Conservation (phyloP, 2,113 vertebrate species). For the Mastomys coucha region DNA sequence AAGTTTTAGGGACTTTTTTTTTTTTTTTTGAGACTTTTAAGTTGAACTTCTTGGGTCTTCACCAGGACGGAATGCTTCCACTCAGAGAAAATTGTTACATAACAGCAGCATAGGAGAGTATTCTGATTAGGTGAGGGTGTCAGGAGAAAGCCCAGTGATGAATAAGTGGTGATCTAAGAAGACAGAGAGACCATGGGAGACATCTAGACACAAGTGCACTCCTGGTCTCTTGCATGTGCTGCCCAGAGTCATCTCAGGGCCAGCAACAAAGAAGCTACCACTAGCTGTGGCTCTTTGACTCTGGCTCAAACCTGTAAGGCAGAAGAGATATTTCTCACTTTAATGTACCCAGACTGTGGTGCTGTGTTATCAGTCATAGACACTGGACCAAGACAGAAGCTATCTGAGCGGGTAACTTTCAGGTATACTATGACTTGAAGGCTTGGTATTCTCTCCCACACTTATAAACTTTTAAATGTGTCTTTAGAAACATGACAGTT, state of each 20-base stretch:
- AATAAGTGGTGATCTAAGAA: too few species aligned
- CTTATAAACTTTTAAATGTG: not conserved
- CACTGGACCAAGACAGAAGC: not conserved
- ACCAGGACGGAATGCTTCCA: not conserved
- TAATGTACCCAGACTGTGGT: not conserved
- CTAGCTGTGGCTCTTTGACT: not conserved
- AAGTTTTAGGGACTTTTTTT: not conserved
- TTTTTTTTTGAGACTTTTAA: not conserved
- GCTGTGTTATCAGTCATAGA: not conserved
- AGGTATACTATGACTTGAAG: not conserved
- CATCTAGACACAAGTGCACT: accelerated
- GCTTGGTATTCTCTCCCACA: not conserved
- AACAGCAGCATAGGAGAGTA: accelerated
- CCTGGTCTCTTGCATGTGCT: not conserved
- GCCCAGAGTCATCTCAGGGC: not conserved
- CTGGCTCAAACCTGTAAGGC: too few species aligned
- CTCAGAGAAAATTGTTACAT: not conserved
- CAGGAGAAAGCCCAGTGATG: too few species aligned
- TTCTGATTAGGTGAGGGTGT: not conserved
- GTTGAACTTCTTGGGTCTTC: not conserved
- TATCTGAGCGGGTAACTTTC: not conserved
- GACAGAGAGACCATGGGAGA: not conserved
- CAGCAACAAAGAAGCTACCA: not conserved
- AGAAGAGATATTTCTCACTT: not conserved
- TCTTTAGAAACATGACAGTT: not conserved